Conservation (phyloP, 2,888 invertebrate genomes). For the Prosopocoilus inquinatus region DNA sequence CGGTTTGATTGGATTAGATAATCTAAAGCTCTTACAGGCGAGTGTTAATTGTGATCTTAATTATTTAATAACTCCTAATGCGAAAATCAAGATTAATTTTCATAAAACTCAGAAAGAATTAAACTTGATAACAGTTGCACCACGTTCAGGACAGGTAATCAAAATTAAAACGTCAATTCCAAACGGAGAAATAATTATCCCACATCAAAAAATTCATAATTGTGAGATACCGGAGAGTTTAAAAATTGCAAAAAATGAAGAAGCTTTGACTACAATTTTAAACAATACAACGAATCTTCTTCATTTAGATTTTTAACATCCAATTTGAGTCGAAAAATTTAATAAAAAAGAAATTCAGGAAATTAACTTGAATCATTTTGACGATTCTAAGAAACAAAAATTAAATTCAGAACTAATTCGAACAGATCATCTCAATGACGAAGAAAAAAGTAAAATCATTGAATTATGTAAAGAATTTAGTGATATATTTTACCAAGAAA, state of each 20-base stretch:
- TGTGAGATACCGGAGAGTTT: too few relatives aligned
- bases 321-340: slow-evolving; percentile 17
- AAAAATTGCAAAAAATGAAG: too few relatives aligned
- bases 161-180: slow-evolving; percentile 5
- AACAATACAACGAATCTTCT: too few relatives aligned
- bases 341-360: neutral
- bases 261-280: too few relatives aligned
- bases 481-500: slow-evolving; percentile 22
- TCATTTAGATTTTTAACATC: slow-evolving; percentile 10
- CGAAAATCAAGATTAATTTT: slow-evolving; percentile 15
- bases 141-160: slow-evolving; percentile 18
- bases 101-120: slow-evolving; percentile 1
- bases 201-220: too few relatives aligned
- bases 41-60: too few relatives aligned
- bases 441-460: slow-evolving; percentile 19
- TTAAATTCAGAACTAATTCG: slow-evolving; percentile 12
- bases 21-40: too few relatives aligned
- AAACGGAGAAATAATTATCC: neutral
- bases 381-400: slow-evolving; percentile 1
- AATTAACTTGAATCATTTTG: slow-evolving; percentile 8
- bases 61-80: slow-evolving; percentile 8
- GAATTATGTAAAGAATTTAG: slow-evolving; percentile 19
- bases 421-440: slow-evolving; percentile 22
- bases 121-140: slow-evolving; percentile 16
- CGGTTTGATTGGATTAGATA: too few relatives aligned